Percentiles rank a stretch among this genome's conserved stretches.
These are phyloP conservation scores for Sturnira hondurensis DNA, from an alignment of 2,113 vertebrate genomes.

Conservation along the genomic window DNA sequence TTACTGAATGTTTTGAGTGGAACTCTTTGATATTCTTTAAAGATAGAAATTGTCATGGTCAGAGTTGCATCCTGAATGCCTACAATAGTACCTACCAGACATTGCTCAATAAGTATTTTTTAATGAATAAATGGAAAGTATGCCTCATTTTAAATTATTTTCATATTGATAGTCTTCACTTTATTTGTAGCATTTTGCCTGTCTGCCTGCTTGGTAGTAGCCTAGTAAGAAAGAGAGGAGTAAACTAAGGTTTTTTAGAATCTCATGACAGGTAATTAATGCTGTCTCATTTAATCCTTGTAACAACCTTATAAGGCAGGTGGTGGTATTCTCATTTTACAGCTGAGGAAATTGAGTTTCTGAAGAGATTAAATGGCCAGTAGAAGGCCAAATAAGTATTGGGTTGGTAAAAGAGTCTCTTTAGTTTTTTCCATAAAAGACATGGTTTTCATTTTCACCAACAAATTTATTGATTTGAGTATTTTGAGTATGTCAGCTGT, in stretches of 20 bases:
- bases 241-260: slow-evolving; percentile 7
- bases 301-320: neutral
- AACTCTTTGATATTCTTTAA: neutral
- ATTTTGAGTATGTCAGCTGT: too few species aligned
- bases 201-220: neutral
- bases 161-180: neutral
- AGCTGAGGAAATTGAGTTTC: neutral
- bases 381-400: neutral
- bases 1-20: neutral
- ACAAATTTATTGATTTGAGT: too few species aligned
- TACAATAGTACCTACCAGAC: neutral
- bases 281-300: neutral
- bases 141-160: slow-evolving; percentile 20
- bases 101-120: neutral
- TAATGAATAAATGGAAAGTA: neutral
- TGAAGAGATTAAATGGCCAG: neutral
- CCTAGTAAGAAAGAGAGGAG: neutral
- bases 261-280: neutral
- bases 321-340: neutral
- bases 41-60: neutral
- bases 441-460: too few species aligned
- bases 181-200: slow-evolving; percentile 8
- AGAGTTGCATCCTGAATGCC: neutral
- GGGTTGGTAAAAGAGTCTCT: too few species aligned
- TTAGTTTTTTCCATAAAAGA: too few species aligned